phyloP scores from a whole-genome alignment of 2,888 invertebrate species.

The Melinaea menophilus region DNA sequence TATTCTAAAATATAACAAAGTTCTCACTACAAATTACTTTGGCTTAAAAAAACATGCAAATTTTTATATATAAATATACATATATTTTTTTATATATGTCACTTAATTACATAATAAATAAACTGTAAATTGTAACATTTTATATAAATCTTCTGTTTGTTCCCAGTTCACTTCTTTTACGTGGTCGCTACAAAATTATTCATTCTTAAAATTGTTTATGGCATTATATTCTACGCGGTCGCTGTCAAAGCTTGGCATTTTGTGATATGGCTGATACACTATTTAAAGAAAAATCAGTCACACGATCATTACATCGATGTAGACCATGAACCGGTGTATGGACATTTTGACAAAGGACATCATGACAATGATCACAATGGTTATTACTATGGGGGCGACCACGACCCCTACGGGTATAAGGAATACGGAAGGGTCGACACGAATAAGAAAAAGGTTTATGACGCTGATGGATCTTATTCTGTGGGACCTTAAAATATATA shows the following conservation, averaged over 20 bases:
- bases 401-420: conserved; percentile 27
- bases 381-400: conserved; percentile 29
- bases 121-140: neutral
- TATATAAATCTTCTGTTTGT: conserved; percentile 38
- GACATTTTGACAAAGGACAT: neutral
- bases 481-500: conserved; percentile 32
- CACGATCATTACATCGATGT: conserved; percentile 47
- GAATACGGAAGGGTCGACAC: conserved; percentile 29
- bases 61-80: no score
- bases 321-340: conserved; percentile 40
- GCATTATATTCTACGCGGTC: conserved; percentile 56
- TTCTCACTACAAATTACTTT: no score
- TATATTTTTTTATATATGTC: no score
- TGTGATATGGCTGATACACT: conserved; percentile 62
- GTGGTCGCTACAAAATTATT: conserved; percentile 63
- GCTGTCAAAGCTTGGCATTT: conserved; percentile 63
- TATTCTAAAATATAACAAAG: no score
- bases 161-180: conserved; percentile 67
- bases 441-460: conserved; percentile 44
- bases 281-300: conserved; percentile 52
- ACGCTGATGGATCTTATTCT: conserved; percentile 66
- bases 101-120: no score
- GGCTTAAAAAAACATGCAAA: no score
- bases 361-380: conserved; percentile 10
- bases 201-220: conserved; percentile 62